Conservation (phyloP, 2,113 vertebrate genomes). For the Myodes glareolus region DNA sequence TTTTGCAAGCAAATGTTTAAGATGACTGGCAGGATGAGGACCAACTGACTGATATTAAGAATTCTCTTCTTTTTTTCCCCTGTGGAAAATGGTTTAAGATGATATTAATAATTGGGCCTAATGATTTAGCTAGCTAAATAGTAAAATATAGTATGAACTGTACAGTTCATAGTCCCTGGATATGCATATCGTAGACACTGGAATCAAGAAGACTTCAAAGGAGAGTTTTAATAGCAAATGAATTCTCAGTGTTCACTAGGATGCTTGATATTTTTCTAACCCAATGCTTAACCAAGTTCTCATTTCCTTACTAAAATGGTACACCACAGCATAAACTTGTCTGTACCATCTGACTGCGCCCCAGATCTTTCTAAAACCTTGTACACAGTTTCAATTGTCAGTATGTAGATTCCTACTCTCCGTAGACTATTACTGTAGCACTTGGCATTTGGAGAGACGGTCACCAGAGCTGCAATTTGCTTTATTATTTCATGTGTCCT, state of each 20-base stretch:
- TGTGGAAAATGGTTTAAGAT: slow-evolving; percentile 15
- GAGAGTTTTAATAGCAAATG: background rate
- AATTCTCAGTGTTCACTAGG: slow-evolving; percentile 11
- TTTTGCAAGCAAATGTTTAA: background rate
- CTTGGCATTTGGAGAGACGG: background rate
- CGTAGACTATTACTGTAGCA: background rate
- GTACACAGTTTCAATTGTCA: background rate
- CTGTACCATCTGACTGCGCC: slow-evolving; percentile 31
- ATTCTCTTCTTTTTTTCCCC: background rate
- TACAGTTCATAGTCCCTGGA: slow-evolving; percentile 6
- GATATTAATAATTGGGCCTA: slow-evolving; percentile 46
- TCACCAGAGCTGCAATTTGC: background rate
- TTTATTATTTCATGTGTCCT: slow-evolving; percentile 30
- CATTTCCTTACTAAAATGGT: slow-evolving; percentile 12
- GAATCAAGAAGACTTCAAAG: background rate
- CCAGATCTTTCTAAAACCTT: slow-evolving; percentile 24
- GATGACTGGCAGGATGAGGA: background rate
- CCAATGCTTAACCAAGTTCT: slow-evolving; percentile 39
- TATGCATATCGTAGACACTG: slow-evolving; percentile 26
- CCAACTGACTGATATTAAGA: background rate
- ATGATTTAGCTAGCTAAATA: slow-evolving; percentile 35
- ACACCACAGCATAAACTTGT: background rate
- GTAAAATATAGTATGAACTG: slow-evolving; percentile 44
- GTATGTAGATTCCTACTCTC: background rate
- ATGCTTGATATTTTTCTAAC: slow-evolving; percentile 16